Conservation (phyloP, 37 sponge, comb jelly and placozoan species). For the Amphimedon queenslandica region DNA sequence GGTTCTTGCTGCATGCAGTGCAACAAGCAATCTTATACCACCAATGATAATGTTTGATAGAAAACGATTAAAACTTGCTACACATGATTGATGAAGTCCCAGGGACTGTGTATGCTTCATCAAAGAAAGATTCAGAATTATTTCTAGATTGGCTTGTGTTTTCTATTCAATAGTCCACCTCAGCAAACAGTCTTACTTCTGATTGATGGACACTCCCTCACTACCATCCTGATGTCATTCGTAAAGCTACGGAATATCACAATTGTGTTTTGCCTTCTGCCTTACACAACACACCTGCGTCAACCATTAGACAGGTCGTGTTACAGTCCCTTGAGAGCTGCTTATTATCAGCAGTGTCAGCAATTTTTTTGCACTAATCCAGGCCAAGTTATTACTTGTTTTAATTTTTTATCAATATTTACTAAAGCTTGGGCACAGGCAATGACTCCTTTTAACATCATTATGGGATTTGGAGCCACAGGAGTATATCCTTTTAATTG, state of each 20-base stretch:
- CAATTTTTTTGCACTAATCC: background rate
- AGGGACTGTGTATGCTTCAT: background rate
- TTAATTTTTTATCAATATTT: constrained; percentile 12
- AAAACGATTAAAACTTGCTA: background rate
- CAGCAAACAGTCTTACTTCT: background rate
- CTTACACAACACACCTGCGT: background rate
- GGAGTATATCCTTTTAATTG: background rate
- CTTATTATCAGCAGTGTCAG: background rate
- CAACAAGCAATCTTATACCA: background rate
- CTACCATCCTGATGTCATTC: background rate
- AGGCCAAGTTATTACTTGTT: constrained; percentile 9
- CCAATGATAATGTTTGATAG: background rate
- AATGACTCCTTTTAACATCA: constrained; percentile 16
- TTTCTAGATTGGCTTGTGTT: background rate
- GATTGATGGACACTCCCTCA: background rate
- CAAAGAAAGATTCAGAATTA: background rate
- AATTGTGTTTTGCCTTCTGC: background rate
- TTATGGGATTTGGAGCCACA: constrained; percentile 9
- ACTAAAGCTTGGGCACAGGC: constrained; percentile 22
- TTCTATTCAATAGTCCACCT: background rate
- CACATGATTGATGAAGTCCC: background rate
- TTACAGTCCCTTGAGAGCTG: background rate
- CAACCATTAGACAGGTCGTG: background rate
- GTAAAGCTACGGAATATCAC: background rate
- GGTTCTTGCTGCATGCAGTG: background rate